Evolutionary conservation across 2,888 invertebrate species (phyloP).

Genomic region (Limnephilus marmoratus): DNA sequence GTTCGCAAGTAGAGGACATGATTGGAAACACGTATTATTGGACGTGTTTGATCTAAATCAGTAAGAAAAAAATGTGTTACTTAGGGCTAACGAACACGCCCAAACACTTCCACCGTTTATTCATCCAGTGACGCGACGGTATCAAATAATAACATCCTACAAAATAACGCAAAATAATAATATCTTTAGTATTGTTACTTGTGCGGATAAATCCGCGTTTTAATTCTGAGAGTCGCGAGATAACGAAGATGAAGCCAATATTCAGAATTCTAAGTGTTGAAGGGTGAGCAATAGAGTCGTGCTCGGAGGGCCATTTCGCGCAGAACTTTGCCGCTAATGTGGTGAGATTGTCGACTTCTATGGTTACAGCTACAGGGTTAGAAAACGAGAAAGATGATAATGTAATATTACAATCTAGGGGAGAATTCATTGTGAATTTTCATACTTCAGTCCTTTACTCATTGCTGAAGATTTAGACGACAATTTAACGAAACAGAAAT

Average conservation of each 20-base stretch:
- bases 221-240: background rate
- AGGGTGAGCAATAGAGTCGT: background rate
- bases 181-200: background rate
- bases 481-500: background rate
- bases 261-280: background rate
- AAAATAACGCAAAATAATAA: background rate
- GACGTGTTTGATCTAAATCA: background rate
- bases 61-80: background rate
- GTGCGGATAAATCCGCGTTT: background rate
- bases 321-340: slow-evolving; percentile 10
- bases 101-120: background rate
- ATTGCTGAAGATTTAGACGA: background rate
- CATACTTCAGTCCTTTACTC: background rate
- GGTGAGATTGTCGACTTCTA: background rate
- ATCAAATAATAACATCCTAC: background rate
- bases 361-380: background rate
- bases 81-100: background rate
- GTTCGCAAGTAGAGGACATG: too few relatives aligned
- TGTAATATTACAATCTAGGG: background rate
- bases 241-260: background rate
- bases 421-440: background rate
- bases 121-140: background rate
- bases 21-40: too few relatives aligned
- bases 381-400: background rate
- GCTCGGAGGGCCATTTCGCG: background rate